These are phyloP conservation scores for Leptosomus discolor DNA, from an alignment of 2,113 vertebrate species.

Conservation along the genomic window DNA sequence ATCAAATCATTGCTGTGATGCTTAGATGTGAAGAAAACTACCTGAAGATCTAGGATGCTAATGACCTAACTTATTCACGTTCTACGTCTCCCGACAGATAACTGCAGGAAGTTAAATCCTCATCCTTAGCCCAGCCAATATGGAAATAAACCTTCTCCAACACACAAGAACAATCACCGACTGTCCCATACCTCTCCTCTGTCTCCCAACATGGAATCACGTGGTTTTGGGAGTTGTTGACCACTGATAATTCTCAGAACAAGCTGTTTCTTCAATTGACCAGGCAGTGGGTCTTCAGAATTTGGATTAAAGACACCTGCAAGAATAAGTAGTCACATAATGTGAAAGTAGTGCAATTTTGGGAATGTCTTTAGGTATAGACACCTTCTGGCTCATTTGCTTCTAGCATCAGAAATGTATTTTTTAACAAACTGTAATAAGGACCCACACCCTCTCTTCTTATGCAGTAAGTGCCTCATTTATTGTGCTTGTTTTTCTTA, in stretches of 20 bases:
- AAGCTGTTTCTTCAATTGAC: slow-evolving; percentile 90
- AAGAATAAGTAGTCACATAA: not conserved
- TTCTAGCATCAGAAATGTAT: not conserved
- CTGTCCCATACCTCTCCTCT: slow-evolving; percentile 86
- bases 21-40: not conserved
- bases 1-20: not conserved
- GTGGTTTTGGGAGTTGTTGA: slow-evolving; percentile 95
- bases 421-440: not conserved
- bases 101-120: not conserved
- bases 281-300: slow-evolving; percentile 86
- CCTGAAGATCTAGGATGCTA: not conserved
- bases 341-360: not conserved
- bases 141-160: not conserved
- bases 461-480: not conserved
- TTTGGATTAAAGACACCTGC: slow-evolving; percentile 91
- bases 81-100: not conserved
- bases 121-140: not conserved
- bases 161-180: fast-evolving
- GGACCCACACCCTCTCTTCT: not conserved
- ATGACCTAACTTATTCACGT: not conserved
- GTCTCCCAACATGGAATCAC: slow-evolving; percentile 95
- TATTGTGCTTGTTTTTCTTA: slow-evolving; percentile 28
- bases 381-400: not conserved
- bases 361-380: not conserved
- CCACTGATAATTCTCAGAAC: slow-evolving; percentile 93